Evolutionary conservation across 1,140 invertebrate genomes (phyloP).

Genomic region (Macrostomum lignano): DNA sequence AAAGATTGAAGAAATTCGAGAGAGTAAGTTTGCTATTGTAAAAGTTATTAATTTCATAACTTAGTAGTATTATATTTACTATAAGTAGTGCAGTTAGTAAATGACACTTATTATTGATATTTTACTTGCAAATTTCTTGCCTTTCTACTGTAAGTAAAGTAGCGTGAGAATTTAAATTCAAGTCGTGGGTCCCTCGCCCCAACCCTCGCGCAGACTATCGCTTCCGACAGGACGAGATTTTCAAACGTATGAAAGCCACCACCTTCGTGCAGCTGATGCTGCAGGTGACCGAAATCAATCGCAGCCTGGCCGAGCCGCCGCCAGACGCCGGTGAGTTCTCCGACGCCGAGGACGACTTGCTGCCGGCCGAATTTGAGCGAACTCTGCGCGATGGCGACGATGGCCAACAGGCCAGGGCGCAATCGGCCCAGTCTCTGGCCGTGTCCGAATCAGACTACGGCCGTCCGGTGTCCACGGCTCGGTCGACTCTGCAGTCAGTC

Average conservation of each 20-base stretch:
- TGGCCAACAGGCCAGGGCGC: no score
- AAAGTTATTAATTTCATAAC: slow-evolving; percentile 22
- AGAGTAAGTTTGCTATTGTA: slow-evolving; percentile 19
- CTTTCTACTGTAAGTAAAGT: not conserved
- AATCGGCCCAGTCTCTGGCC: slow-evolving; percentile 10
- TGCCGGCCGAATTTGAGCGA: no score
- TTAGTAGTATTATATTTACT: slow-evolving; percentile 10
- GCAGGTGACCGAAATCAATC: slow-evolving; percentile 3
- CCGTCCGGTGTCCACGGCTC: slow-evolving; percentile 5
- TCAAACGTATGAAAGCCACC: slow-evolving; percentile 30
- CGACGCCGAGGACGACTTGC: no score
- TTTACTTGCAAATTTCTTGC: not conserved
- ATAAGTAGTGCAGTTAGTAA: not conserved
- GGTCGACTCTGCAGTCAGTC: slow-evolving; percentile 15
- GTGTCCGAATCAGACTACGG: slow-evolving; percentile 11
- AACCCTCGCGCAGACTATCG: slow-evolving; percentile 27
- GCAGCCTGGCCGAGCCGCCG: no score
- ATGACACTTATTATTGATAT: not conserved
- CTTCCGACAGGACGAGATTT: slow-evolving; percentile 29
- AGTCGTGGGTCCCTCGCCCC: slow-evolving; percentile 5
- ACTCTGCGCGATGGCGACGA: no score
- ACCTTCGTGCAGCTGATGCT: slow-evolving; percentile 29
- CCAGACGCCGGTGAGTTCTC: no score
- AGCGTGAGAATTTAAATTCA: slow-evolving; percentile 3
- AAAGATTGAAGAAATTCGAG: no score